phyloP scores from a whole-genome alignment of 2,113 vertebrate species.

The Hirundichthys speculiger region DNA sequence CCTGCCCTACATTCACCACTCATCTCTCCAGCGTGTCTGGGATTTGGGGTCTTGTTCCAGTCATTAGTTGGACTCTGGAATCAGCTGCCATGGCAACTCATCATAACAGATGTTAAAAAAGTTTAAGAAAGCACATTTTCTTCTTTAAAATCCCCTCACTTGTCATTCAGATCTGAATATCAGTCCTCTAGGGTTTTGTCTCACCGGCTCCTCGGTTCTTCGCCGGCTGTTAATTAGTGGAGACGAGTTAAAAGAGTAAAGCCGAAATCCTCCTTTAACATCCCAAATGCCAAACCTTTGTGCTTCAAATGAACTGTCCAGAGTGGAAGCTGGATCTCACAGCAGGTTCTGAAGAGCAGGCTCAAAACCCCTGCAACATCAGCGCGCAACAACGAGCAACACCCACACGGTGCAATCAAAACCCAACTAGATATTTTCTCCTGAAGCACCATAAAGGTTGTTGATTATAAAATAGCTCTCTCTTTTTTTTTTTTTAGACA shows the following conservation, averaged over 20 bases:
- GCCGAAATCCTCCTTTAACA: too few species aligned
- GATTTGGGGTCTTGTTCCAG: too few species aligned
- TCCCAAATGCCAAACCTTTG: neutral
- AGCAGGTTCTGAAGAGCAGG: conserved; percentile 36
- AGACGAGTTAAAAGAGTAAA: neutral
- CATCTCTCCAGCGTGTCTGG: too few species aligned
- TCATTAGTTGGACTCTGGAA: too few species aligned
- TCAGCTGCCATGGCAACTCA: too few species aligned
- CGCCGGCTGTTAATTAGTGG: too few species aligned
- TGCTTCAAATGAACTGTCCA: conserved; percentile 3
- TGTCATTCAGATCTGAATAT: too few species aligned
- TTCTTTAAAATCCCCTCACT: too few species aligned
- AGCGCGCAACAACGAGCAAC: conserved; percentile 34
- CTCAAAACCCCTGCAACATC: conserved; percentile 38
- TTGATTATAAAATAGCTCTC: conserved; percentile 14
- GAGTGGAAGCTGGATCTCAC: conserved; percentile 15
- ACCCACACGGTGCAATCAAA: conserved; percentile 52
- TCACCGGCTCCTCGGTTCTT: too few species aligned
- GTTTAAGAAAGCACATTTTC: too few species aligned
- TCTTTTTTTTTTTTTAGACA: neutral
- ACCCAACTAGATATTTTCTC: conserved; percentile 19
- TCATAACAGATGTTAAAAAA: neutral
- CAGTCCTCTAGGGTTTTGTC: too few species aligned
- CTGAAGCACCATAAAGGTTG: conserved; percentile 12
- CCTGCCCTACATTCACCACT: too few species aligned